Evolutionary conservation across 2,888 invertebrate species (phyloP).

Genomic region (Agrochola lota): DNA sequence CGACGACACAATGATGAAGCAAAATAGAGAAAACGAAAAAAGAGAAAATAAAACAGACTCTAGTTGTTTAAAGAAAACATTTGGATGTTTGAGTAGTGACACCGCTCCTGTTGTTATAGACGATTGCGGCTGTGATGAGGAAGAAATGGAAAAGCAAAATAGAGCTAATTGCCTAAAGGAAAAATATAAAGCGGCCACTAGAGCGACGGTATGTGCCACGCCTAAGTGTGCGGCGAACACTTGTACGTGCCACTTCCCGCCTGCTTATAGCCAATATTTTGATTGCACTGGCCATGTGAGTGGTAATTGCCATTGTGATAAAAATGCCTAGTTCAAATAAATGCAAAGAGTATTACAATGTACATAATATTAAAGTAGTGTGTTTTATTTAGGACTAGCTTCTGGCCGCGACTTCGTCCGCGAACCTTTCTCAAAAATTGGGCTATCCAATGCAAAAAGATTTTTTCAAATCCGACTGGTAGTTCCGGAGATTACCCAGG

Average conservation of each 20-base stretch:
- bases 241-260: conserved; percentile 69
- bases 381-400: conserved; percentile 19
- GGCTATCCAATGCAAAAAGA: too few relatives aligned
- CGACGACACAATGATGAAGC: background rate
- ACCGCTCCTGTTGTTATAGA: background rate
- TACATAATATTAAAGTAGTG: conserved; percentile 4
- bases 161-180: background rate
- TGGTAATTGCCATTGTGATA: conserved; percentile 73
- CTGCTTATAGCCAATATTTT: conserved; percentile 70
- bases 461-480: too few relatives aligned
- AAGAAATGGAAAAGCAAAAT: background rate
- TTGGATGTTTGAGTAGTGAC: background rate
- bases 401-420: too few relatives aligned
- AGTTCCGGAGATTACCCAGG: too few relatives aligned
- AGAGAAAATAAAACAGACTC: background rate
- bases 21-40: background rate
- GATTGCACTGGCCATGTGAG: conserved; percentile 74
- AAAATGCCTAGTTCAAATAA: conserved; percentile 20
- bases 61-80: background rate
- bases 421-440: too few relatives aligned
- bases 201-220: background rate
- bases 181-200: background rate
- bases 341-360: conserved; percentile 16
- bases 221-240: background rate
- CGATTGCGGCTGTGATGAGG: background rate